Base-by-base conservation (phyloP, 1,140 invertebrate genomes). In the Tetragnatha versicolor region DNA sequence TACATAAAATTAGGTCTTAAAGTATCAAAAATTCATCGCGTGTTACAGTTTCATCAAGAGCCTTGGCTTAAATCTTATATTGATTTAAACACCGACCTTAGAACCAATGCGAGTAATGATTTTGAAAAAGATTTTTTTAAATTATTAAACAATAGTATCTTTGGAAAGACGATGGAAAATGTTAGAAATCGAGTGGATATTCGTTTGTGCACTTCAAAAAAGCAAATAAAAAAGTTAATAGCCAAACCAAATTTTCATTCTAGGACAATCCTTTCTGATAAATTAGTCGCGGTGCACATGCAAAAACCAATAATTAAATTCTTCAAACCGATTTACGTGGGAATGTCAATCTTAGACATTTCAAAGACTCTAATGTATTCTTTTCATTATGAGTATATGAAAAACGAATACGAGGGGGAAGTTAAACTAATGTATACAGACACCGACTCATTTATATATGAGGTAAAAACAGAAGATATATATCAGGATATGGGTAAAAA, bases 101-200 rank as follows among this genome's bases (percentile, higher is more conserved):
- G 63, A 49, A 29, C 42, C 22, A 2, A 27, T 9, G 68, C 49
- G n/a, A 37, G 10, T 3, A 70, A 55, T 39, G 33, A 55, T n/a
- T 70, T 70, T 35, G 47, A 53, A 27, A 70, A 70, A 53, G 68
- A 70, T 51, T 70, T 31, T 70, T 37, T n/a, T n/a, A n/a, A n/a
- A n/a, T 27, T 70, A 1, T 14, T 53, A 27, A 70, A 70, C 31
- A 70, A 70, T 14, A 22, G 9, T 0, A 31, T 70, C 25, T 70
- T 70, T 27, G 49, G 31, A 0, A 70, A 55, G 25, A 55, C 68
- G n/a, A 70, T 70, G 68, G 31, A 51, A 70, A 70, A 70, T 27
- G 3, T 70, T 5, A 39, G 68, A 20, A 33, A 14, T 3, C 6
- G 58, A 17, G 2, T 61, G 7, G 17, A 49, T 29, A 47, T 68